Evolutionary conservation across 2,797 vertebrate species (phyloP), one percentile per base, ranked within the genome.

Genomic region (Cryptoblepharus egeriae): DNA sequence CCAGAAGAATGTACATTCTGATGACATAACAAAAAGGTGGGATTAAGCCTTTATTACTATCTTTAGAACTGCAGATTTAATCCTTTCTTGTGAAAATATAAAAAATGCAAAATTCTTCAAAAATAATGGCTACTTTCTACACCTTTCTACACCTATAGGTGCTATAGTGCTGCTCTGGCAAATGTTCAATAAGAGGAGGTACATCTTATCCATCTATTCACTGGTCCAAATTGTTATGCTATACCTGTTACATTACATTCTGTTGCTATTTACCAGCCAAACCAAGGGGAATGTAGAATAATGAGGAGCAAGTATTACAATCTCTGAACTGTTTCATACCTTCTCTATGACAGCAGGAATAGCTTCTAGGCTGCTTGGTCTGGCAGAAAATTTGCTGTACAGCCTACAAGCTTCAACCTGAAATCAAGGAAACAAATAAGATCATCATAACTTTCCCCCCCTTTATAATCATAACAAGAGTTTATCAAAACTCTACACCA

Each of bases 361-460:
- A 90, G 92, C 96, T 85, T 97, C 95, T 81, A 99, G 89, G 83
- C 96, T 97, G 94, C 96, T 97, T 75, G 98, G 98, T 81, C 97
- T 96, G 5, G 96, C 97, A 82, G 98, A 96, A 71, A 99, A 97
- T 88, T 99, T 99, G 94, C 96, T 98, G 88, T 98, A 99, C 28
- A 99, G 95, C 57, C 98, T 97, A 88, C 97, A 98, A 39, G 98
- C 97, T 95, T 99, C 98, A 91, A 99, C 97, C 99, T 99, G 73
- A 63, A 77, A 67, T 42, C 20, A 80, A 89, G 37, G 4, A 75
- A 74, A 69, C 39, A 45, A 37, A 86, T 64, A 89, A 61, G 1
- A 3, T 10, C 90, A 58, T 24, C 13, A 88, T 2, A 0, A n/a
- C n/a, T 30, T 49, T 16, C 16, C 1, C n/a, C 52, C 61, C n/a